Base-by-base conservation (phyloP, 1,140 invertebrate species). In the Drosophila lacertosa region DNA sequence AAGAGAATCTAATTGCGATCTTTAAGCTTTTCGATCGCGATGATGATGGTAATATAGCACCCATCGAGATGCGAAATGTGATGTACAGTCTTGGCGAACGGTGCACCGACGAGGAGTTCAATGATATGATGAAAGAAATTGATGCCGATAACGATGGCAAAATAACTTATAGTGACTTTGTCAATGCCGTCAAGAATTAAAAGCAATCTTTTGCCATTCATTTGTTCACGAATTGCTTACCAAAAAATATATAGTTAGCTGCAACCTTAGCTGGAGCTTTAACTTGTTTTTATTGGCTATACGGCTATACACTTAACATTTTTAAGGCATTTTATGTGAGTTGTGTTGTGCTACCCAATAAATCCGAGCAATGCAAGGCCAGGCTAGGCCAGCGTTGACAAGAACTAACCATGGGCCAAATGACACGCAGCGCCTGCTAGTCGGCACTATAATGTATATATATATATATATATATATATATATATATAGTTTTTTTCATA, bases 1-100 rank as follows among this genome's bases (percentile, higher is more conserved):
- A 35, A 1, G 64, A 74, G 4, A 29, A 48, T 33, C 44, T 78
- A 4, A 13, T 5, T 35, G 57, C 50, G 2, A 68, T 74, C 7
- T 81, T 68, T 29, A 47, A 53, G 1, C 6, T 57, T 1, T 68
- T 81, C 9, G 77, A 81, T 73, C 54, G 48, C 13, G 77, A 81
- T 37, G 48, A 33, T 2, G 47, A 64, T 22, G 62, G 65, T 1
- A 50, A 20, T 0, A 67, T 82, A 50, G 15, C 60, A 1, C 11
- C n/a, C 0, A 2, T 2, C 0, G 69, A 81, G 11, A 7, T 81
- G 10, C 42, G 29, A 1, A 44, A 0, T 10, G 39, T 77, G 6
- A 68, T 68, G 22, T 5, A 4, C 9, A 60, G 35, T 60, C 20
- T 77, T 20, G 78, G 78, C 1, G 39, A 55, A 6, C 16, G 53